Base-by-base conservation (phyloP, 2,797 vertebrate species). In the Oophaga sylvatica region DNA sequence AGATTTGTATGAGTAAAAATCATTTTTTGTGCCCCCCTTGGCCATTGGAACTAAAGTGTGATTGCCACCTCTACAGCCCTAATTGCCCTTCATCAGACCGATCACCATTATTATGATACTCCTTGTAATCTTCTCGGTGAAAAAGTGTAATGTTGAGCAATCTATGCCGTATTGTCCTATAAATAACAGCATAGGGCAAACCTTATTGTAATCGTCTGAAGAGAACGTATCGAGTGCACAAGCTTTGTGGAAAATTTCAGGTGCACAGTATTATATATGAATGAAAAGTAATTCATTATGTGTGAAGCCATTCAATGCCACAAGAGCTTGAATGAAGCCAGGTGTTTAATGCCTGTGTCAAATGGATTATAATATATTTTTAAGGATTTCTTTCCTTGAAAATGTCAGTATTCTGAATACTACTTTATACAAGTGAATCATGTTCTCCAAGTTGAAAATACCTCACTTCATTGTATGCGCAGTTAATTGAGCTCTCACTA, bases 331-430 rank as follows among this genome's bases (percentile, higher is more conserved):
- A 86, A 86, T 85, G 83, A 22, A 77, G 73, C 79, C 79, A 83
- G 80, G 80, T 86, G 85, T 59, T 82, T 78, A 79, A 73, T 63
- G 71, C 60, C 68, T 83, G 73, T 77, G 82, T 86, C 62, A 79
- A 86, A 86, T 79, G 45, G 17, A 83, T 86, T 86, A 83, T 77
- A 76, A 77, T 45, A 57, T 57, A 76, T 63, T 81, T 87, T 87
- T 83, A 86, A 62, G 26, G 63, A 77, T 86, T 86, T 81, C 79
- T 86, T 86, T 86, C 19, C 86, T 71, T 41, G 57, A 83, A 79
- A 62, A 79, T 45, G 78, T 68, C 53, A 63, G 48, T 26, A 16
- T 71, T 76, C 75, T 88, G 59, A 79, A 82, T 53, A 29, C 88
- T n/a, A 62, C 19, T 62, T 83, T 86, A 48, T 8, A 81, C 31